These are phyloP conservation scores for Drosophila siamana DNA, from an alignment of 2,888 invertebrate genomes.

Conservation along the genomic window DNA sequence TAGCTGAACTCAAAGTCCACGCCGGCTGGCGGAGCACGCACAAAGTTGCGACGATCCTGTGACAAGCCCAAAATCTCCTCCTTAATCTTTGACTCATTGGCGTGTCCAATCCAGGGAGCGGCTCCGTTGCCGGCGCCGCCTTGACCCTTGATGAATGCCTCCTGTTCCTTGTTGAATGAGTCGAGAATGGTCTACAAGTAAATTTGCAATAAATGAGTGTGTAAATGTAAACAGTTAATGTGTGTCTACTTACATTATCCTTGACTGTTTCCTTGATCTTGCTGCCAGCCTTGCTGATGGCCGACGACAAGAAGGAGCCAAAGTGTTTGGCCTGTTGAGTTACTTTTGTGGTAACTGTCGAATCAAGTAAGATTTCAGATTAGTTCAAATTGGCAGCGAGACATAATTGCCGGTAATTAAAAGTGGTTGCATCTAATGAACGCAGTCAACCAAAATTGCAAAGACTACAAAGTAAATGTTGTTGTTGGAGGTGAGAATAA, in stretches of 20 bases:
- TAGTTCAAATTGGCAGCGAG: background rate
- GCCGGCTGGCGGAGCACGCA: conserved; percentile 97
- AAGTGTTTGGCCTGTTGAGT: conserved; percentile 95
- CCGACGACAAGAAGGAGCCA: conserved; percentile 96
- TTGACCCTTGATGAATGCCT: conserved; percentile 96
- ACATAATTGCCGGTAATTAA: background rate
- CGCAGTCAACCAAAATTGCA: conserved; percentile 50
- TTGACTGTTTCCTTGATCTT: conserved; percentile 98
- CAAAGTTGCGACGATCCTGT: conserved; percentile 98
- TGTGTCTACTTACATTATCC: conserved; percentile 92
- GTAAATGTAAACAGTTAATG: background rate
- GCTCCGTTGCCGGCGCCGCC: conserved; percentile 90
- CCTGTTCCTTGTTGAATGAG: conserved; percentile 98
- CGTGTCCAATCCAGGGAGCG: conserved; percentile 96
- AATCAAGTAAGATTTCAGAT: conserved; percentile 32
- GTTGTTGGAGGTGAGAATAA: conserved; percentile 11
- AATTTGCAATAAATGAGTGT: background rate
- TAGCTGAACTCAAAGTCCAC: conserved; percentile 98
- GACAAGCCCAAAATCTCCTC: conserved; percentile 98
- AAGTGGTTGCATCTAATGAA: conserved; percentile 46
- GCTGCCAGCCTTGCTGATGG: conserved; percentile 98
- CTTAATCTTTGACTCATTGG: conserved; percentile 96
- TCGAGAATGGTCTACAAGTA: conserved; percentile 94
- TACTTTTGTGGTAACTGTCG: conserved; percentile 93
- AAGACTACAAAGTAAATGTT: conserved; percentile 63